Base-by-base conservation (phyloP, 1,140 invertebrate species). In the Sycobia sp. region DNA sequence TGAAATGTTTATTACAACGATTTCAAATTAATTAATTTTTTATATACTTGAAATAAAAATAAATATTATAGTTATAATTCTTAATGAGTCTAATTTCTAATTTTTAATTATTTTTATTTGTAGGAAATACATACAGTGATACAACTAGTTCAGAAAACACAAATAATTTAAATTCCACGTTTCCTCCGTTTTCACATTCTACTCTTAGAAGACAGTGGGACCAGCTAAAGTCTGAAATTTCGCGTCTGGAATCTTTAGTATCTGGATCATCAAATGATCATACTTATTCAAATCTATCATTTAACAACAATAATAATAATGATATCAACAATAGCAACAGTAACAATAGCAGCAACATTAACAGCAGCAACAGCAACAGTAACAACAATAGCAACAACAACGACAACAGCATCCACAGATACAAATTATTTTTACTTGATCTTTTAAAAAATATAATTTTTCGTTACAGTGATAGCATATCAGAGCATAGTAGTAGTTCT, bases 211-310 rank as follows among this genome's bases (percentile, higher is more conserved):
- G n/a, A n/a, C n/a, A n/a, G n/a, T n/a, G n/a, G n/a, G n/a, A n/a
- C n/a, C n/a, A n/a, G n/a, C n/a, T n/a, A n/a, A n/a, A n/a, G n/a
- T n/a, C n/a, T n/a, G n/a, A n/a, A n/a, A n/a, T n/a, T n/a, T n/a
- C n/a, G n/a, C 18, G n/a, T 22, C 13, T 11, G 7, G 14, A 59
- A 14, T 38, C 32, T 8, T 7, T 51, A 18, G 5, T 49, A 9
- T 14, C 53, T 2, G 54, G 62, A 18, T 29, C 54, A 2, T 70
- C 46, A 3, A 74, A 66, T 22, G 74, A 77, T 69, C 74, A 75
- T 29, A 77, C 73, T 5, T 74, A 76, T 53, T 75, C 74, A 3
- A 76, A 70, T 61, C 14, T 69, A 32, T 68, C 68, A 2, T 60
- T 44, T 4, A 36, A 67, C n/a, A 55, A 44, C 20, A 67, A 39